Conservation (phyloP, 2,113 vertebrate species). For the Variabilichromis moorii region DNA sequence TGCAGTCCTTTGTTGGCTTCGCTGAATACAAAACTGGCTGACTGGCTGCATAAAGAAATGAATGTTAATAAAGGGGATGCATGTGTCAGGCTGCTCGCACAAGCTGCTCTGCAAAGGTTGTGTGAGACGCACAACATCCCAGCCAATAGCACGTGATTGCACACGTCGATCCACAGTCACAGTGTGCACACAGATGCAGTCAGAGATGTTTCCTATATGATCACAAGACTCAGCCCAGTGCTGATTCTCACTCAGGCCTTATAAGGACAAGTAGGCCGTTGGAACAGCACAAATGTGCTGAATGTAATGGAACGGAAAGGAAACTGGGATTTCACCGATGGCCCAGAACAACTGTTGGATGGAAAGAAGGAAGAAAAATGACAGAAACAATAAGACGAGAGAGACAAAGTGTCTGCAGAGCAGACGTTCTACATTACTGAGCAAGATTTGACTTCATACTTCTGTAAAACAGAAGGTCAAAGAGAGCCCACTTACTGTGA, state of each 20-base stretch:
- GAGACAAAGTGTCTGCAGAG: neutral
- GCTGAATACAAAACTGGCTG: neutral
- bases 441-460: neutral
- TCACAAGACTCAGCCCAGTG: neutral
- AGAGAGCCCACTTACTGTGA: neutral
- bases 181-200: neutral
- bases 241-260: constrained; percentile 16
- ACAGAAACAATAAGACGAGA: neutral
- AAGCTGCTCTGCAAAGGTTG: neutral
- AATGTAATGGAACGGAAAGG: constrained; percentile 42
- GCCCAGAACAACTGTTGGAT: neutral
- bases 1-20: neutral
- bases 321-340: constrained; percentile 12
- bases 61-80: neutral
- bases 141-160: neutral
- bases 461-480: neutral
- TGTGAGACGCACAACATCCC: neutral
- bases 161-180: neutral
- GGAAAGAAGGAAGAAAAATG: neutral
- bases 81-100: neutral
- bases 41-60: neutral
- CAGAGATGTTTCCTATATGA: neutral
- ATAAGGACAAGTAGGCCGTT: constrained; percentile 23
- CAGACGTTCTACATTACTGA: neutral
- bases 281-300: constrained; percentile 34